A percentile compares a stretch with the other conserved stretches of the same genome.
phyloP scores from a whole-genome alignment of 1,140 invertebrate genomes.

The Bombus difficillimus region DNA sequence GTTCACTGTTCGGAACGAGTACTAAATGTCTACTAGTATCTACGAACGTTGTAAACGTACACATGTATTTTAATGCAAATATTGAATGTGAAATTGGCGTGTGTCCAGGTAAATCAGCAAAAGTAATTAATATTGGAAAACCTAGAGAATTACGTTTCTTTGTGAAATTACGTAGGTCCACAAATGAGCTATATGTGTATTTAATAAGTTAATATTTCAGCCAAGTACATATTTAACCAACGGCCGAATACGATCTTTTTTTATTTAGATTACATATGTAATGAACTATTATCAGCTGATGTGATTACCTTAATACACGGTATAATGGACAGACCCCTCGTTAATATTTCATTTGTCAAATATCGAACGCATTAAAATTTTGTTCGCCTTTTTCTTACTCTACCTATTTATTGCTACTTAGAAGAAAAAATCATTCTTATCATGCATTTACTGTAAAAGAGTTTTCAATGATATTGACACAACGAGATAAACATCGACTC shows the following conservation, averaged over 20 bases:
- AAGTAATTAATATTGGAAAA: background rate
- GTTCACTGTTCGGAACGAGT: background rate
- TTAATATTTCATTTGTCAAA: background rate
- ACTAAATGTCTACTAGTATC: background rate
- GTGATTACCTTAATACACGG: background rate
- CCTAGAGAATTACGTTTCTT: background rate
- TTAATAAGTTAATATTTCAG: background rate
- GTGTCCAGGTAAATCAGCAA: too few species aligned
- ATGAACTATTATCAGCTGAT: background rate
- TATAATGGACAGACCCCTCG: background rate
- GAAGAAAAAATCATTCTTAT: background rate
- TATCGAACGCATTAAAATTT: background rate
- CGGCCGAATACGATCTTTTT: background rate
- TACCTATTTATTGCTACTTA: background rate
- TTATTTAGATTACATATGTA: background rate
- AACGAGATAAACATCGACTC: constrained; percentile 35
- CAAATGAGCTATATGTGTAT: background rate
- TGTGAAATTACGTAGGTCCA: background rate
- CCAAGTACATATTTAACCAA: background rate
- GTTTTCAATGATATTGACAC: constrained; percentile 26
- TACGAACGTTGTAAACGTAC: background rate
- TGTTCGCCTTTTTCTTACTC: background rate
- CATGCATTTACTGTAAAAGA: background rate
- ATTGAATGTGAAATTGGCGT: background rate
- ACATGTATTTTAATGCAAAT: background rate